phyloP scores from a whole-genome alignment of 1,140 invertebrate species.

The Propsilocerus akamusi region DNA sequence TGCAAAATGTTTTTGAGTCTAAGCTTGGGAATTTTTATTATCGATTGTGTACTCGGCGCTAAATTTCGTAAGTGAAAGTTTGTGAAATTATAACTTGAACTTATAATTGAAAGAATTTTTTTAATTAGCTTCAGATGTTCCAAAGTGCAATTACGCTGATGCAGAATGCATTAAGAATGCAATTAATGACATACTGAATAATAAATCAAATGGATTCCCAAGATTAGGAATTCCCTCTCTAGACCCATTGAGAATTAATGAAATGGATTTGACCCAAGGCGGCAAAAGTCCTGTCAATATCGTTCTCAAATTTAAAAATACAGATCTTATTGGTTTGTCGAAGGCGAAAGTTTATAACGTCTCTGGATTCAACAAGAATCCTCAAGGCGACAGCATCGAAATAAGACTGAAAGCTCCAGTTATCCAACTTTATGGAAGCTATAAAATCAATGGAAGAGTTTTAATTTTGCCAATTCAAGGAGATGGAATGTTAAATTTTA shows the following conservation, averaged over 20 bases:
- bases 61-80: neutral
- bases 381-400: neutral
- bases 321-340: constrained; percentile 13
- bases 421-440: constrained; percentile 17
- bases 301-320: constrained; percentile 15
- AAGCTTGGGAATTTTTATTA: neutral
- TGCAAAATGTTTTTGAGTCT: neutral
- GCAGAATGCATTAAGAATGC: constrained; percentile 10
- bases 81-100: neutral
- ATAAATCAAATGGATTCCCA: neutral
- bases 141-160: constrained; percentile 11
- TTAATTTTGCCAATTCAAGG: constrained; percentile 20
- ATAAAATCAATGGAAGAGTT: constrained; percentile 19
- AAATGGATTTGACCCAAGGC: neutral
- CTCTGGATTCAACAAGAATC: constrained; percentile 10
- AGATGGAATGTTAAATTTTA: constrained; percentile 10
- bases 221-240: neutral
- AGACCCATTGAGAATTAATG: neutral
- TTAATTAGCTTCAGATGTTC: constrained; percentile 9
- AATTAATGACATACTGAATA: neutral
- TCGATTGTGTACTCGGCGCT: neutral
- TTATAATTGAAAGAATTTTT: constrained; percentile 6
- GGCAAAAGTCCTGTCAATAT: constrained; percentile 15
- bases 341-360: constrained; percentile 12
- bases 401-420: constrained; percentile 10